These are phyloP conservation scores for Chiloscyllium plagiosum DNA, from an alignment of 2,113 vertebrate species.

Conservation along the genomic window DNA sequence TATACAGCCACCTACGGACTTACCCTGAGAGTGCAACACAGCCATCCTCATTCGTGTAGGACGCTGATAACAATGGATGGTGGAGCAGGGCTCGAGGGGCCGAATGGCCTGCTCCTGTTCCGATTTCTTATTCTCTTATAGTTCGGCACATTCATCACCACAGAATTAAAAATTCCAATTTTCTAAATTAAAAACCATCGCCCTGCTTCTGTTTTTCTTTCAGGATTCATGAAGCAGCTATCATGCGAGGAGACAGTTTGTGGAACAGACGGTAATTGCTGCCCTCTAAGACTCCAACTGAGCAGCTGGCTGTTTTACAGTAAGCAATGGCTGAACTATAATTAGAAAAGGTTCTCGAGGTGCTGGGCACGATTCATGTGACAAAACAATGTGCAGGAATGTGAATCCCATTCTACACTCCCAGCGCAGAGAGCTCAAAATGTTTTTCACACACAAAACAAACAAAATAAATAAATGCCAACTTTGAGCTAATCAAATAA, in stretches of 20 bases:
- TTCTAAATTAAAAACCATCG: background rate
- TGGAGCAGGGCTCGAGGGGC: too few relatives aligned
- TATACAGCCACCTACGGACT: too few relatives aligned
- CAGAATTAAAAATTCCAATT: background rate
- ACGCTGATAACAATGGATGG: too few relatives aligned
- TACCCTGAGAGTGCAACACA: too few relatives aligned
- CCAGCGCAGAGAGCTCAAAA: background rate
- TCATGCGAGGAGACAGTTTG: background rate
- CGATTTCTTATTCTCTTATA: too few relatives aligned
- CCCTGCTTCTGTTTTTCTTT: background rate
- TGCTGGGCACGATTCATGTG: background rate
- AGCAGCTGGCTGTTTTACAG: background rate
- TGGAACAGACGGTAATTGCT: background rate
- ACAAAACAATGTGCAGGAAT: background rate
- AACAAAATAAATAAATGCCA: background rate
- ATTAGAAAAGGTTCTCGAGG: background rate
- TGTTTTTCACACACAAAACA: background rate
- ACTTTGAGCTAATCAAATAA: background rate
- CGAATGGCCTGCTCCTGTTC: too few relatives aligned
- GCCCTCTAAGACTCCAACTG: background rate
- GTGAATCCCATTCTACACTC: background rate
- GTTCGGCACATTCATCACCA: background rate
- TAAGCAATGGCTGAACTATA: background rate
- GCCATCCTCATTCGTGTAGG: too few relatives aligned
- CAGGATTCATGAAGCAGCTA: background rate